These are phyloP conservation scores for Lithodes maja DNA, from an alignment of 2,888 invertebrate genomes.

Conservation along the genomic window DNA sequence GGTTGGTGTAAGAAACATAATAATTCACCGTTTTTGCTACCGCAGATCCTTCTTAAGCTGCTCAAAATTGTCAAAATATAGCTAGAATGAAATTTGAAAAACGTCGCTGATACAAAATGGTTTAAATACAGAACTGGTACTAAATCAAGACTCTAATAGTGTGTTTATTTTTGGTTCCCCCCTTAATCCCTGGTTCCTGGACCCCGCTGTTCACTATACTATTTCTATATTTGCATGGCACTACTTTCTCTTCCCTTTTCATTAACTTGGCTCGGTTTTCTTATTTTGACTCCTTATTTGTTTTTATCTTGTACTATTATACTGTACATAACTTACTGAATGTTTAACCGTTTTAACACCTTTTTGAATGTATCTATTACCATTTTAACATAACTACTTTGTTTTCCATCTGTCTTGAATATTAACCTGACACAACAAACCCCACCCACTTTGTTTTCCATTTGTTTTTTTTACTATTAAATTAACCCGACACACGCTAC, in stretches of 20 bases:
- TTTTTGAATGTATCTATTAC: too few species aligned
- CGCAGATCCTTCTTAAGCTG: too few species aligned
- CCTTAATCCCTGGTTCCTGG: neutral
- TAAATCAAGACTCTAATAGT: slow-evolving; percentile 35
- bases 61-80: too few species aligned
- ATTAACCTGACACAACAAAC: neutral
- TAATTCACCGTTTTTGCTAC: too few species aligned
- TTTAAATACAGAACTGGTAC: neutral
- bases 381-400: too few species aligned
- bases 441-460: neutral
- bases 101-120: neutral
- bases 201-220: neutral
- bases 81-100: too few species aligned
- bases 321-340: neutral
- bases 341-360: neutral
- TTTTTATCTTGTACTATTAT: neutral
- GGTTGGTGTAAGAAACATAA: too few species aligned
- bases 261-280: neutral
- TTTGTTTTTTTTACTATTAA: neutral
- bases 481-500: neutral
- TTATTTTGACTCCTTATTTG: neutral
- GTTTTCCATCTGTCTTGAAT: neutral
- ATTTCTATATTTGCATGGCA: neutral
- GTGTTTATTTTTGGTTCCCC: slow-evolving; percentile 34
- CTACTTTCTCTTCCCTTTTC: neutral